Base-by-base conservation (phyloP, 1,140 invertebrate genomes). In the Diploscapter pachys region DNA sequence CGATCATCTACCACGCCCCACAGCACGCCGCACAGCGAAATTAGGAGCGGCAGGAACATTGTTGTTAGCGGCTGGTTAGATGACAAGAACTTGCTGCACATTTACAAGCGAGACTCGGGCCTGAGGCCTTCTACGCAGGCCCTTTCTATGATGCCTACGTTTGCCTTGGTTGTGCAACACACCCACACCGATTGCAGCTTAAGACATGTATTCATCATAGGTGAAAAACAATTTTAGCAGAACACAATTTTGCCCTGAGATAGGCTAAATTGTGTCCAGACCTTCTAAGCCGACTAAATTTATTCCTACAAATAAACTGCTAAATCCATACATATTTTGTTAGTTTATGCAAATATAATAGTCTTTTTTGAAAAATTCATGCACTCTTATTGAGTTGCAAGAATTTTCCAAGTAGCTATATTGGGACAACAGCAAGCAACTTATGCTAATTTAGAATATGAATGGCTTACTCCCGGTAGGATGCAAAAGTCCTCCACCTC, bases 401-500 rank as follows among this genome's bases (percentile, higher is more conserved):
- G 73, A 6, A 13, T 31, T 5, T 53, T 48, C 5, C n/a, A 31
- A 11, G 9, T 75, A 5, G 6, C 13, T 8, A 50, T 73, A 48
- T 54, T n/a, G 5, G 55, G 48, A 49, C n/a, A 11, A 74, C 11
- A 52, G 53, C 13, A 68, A 71, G 73, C 4, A n/a, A 8, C 49
- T 72, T 8, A 31, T 6, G 52, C 48, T 63, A 50, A 73, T 75
- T 66, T 61, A 9, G 5, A 73, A 6, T 52, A 54, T 5, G 49
- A 9, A 8, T 13, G n/a, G 11, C 11, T 75, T n/a, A 8, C 13
- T 8, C 11, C 72, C 55, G 31, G 6, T 74, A 52, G 48, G 31
- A 70, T 6, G 52, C 11, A 5, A 59, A 55, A 31, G 6, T 6
- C 61, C 56, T 81, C 80, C 9, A 81, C 63, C 51, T 52, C 63